Percentiles rank a stretch among this genome's conserved stretches.
These are phyloP conservation scores for Machaerirhynchus nigripectus DNA, from an alignment of 2,113 vertebrate species.

Conservation along the genomic window DNA sequence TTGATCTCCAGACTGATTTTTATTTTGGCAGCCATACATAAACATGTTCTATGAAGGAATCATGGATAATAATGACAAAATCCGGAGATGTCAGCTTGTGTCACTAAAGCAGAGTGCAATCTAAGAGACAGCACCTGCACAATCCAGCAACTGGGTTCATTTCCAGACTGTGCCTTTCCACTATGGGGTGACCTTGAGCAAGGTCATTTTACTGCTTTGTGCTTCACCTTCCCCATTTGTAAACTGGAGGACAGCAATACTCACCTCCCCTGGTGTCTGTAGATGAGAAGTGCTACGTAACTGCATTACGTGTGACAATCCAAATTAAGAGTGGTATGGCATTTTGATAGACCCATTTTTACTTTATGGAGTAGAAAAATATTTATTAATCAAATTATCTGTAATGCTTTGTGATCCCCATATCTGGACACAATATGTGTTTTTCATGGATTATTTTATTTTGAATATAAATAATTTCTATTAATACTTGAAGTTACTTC, in stretches of 20 bases:
- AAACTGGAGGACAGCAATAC: background rate
- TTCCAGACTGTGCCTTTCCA: background rate
- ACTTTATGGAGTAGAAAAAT: background rate
- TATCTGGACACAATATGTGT: background rate
- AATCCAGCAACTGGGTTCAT: background rate
- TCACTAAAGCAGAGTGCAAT: background rate
- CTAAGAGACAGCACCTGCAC: background rate
- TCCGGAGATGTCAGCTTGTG: background rate
- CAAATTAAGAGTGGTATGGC: background rate
- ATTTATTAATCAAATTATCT: background rate
- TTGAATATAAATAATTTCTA: background rate
- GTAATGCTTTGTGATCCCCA: background rate
- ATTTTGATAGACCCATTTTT: background rate
- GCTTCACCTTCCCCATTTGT: background rate
- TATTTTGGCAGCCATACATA: background rate
- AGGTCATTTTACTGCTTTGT: slow-evolving; percentile 24
- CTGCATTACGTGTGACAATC: background rate
- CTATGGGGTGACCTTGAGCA: background rate
- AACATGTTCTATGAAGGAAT: background rate
- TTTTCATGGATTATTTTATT: background rate
- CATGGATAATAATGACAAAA: background rate
- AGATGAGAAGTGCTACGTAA: background rate
- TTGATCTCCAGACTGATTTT: background rate
- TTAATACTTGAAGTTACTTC: background rate
- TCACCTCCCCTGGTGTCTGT: background rate